Base-by-base conservation (phyloP, 2,888 invertebrate species). In the Mamestra brassicae region DNA sequence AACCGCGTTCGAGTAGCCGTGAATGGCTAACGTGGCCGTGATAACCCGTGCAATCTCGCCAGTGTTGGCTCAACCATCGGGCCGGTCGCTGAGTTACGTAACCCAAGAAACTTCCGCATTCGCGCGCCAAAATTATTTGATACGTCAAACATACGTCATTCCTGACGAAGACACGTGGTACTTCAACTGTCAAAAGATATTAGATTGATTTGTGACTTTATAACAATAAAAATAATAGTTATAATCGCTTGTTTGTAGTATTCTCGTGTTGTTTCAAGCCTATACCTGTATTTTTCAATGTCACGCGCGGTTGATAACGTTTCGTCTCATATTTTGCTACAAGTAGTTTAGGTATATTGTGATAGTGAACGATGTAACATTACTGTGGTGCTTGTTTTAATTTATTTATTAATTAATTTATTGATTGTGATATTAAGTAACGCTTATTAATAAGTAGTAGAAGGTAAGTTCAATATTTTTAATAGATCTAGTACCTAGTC, bases 91-190 rank as follows among this genome's bases (percentile, higher is more conserved):
- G 45, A 42, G 65, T 78, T 81, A 76, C 71, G 58, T 76, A 62
- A 79, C 57, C 3, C 36, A 1, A 1, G 4, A 13, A 2, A 74
- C 65, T 77, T 83, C 81, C 82, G 79, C n/a, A 65, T 79, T 78
- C 67, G 75, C 80, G 77, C 82, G 87, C 84, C 80, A 85, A 82
- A 83, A 80, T 54, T 62, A 54, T 57, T 65, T 13, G 4, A 69
- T 64, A 82, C 86, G 82, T 87, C 84, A 84, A 17, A 1, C 1
- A 26, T 10, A 70, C 84, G 87, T 84, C 84, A 82, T 71, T 65
- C n/a, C 2, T 42, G 38, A 36, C n/a, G 34, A 26, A 79, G 5
- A 79, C 68, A 84, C 84, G 76, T 84, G 84, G 70, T 84, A 63
- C 70, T 57, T 61, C 36, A 61, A 67, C 76, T 80, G 80, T 80